Base-by-base conservation (phyloP, 2,888 invertebrate species). In the Tipula lateralis region DNA sequence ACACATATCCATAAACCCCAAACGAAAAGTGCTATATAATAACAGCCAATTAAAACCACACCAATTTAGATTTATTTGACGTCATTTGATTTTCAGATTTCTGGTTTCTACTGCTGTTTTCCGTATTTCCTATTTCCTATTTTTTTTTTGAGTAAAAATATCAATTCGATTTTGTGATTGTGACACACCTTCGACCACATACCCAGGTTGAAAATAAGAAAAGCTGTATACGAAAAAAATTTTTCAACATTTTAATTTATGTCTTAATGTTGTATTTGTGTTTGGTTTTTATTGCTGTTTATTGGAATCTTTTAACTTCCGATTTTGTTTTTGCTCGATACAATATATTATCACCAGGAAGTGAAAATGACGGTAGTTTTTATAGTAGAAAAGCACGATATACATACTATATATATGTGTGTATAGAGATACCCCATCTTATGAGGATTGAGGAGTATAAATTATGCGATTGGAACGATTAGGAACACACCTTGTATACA, bases 241-340 rank as follows among this genome's bases (percentile, higher is more conserved):
- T 24, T 7, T 66, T 66, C 66, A 66, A 66, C 66, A 66, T 66
- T 66, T 66, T 66, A 66, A 66, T 66, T 66, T 66, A 66, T 66
- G 66, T 19, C 24, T 66, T 9, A 66, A 66, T 66, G 24, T 66
- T 66, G 19, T 66, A 24, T 66, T 2, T n/a, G 44, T 16, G 66
- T 66, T 9, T 66, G 66, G 66, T 66, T 66, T 50, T 66, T 66
- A 66, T 66, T 66, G 24, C 66, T 66, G 24, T 66, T 66, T 66
- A 66, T 66, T 66, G 66, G 19, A 66, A 24, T 66, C 9, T 66
- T 66, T 66, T 19, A 66, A 24, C 66, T 66, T 66, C 66, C 66
- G 66, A 66, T 66, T 66, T 24, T 66, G 6, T 50, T 50, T 36
- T 66, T 9, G 13, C 39, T 9, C 66, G 6, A 16, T 9, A 36